Percentiles rank a stretch among this genome's conserved stretches.
Evolutionary conservation across 1,140 invertebrate species (phyloP).

Genomic region (Drosophila pseudoobscura): DNA sequence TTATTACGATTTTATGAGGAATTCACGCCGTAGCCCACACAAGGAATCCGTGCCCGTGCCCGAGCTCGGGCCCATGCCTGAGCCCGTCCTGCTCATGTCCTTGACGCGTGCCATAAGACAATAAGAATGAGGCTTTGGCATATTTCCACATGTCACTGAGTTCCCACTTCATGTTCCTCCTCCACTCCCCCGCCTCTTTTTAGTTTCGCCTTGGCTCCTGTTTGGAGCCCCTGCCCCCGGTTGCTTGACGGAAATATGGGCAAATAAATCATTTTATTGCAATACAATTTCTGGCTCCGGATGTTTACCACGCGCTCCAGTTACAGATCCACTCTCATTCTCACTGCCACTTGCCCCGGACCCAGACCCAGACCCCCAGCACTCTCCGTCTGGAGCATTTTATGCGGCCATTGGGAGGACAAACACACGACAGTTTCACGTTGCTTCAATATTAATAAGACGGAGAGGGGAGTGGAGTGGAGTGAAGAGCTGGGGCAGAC

Average conservation of each 20-base stretch:
- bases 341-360: not conserved
- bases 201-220: constrained; percentile 22
- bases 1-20: constrained; percentile 73
- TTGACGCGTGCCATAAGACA: constrained; percentile 64
- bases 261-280: constrained; percentile 81
- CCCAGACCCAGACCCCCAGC: not conserved
- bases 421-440: constrained; percentile 48
- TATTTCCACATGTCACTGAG: constrained; percentile 62
- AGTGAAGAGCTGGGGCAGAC: not conserved
- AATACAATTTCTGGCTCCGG: constrained; percentile 66
- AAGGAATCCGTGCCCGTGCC: not conserved
- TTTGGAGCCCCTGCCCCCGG: not conserved
- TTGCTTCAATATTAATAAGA: constrained; percentile 77
- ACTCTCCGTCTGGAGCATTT: constrained; percentile 45
- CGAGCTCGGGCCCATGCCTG: no score
- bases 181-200: not conserved
- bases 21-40: constrained; percentile 2
- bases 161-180: not conserved
- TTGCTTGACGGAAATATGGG: constrained; percentile 49
- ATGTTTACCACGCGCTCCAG: constrained; percentile 50
- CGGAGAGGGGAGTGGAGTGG: constrained; percentile 14
- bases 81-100: constrained; percentile 24
- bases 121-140: constrained; percentile 44
- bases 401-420: constrained; percentile 65
- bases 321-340: constrained; percentile 3